Percentiles rank a stretch among this genome's conserved stretches.
phyloP scores from a whole-genome alignment of 2,797 vertebrate genomes.

The Eulemur rubriventer region DNA sequence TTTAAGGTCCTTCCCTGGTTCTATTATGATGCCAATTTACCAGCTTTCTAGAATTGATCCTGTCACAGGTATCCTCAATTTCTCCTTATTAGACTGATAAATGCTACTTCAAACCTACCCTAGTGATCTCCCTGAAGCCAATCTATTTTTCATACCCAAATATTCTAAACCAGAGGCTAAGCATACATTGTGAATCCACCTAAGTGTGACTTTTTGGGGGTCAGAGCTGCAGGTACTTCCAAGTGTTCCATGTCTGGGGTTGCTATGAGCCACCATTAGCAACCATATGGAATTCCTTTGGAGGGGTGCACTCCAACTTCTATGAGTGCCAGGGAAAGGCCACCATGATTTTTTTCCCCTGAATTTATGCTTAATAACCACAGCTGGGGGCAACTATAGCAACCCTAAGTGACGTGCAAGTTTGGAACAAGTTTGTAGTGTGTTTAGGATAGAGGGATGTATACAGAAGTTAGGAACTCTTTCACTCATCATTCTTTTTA shows the following conservation, averaged over 20 bases:
- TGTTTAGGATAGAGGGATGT: background rate
- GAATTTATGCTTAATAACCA: background rate
- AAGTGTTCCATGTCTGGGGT: background rate
- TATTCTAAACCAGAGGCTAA: background rate
- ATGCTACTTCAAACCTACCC: background rate
- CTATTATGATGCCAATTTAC: background rate
- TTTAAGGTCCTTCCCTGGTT: background rate
- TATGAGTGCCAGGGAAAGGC: background rate
- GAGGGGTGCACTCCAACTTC: background rate
- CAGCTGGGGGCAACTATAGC: background rate
- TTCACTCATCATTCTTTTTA: background rate
- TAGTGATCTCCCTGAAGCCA: background rate
- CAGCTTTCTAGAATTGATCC: background rate
- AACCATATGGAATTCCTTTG: background rate
- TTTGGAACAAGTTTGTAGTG: background rate
- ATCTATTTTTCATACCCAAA: background rate
- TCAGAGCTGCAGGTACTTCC: background rate
- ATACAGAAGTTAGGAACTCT: background rate
- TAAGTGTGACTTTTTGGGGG: background rate
- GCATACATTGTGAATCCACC: background rate
- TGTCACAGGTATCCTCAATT: no score
- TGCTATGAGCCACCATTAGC: background rate
- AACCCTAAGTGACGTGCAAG: background rate
- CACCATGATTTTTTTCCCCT: background rate
- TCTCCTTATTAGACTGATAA: background rate